Evolutionary conservation across 1,140 invertebrate genomes (phyloP).

Genomic region (Apis cerana): DNA sequence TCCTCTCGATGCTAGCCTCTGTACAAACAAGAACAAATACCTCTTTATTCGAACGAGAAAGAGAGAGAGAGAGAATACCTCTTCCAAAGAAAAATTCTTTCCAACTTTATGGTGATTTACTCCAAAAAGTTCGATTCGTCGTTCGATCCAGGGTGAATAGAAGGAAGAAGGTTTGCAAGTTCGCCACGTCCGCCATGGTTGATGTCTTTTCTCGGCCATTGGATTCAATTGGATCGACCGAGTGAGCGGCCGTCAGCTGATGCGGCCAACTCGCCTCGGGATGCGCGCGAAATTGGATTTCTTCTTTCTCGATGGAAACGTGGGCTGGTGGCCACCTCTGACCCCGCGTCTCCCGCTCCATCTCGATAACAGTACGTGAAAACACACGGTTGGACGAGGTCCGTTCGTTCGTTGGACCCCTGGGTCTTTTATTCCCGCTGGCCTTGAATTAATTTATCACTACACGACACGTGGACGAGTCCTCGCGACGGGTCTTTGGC

Average conservation of each 20-base stretch:
- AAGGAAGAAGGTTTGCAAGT: no score
- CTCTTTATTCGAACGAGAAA: neutral
- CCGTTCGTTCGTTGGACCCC: neutral
- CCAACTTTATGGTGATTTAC: neutral
- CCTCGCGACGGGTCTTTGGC: constrained; percentile 9
- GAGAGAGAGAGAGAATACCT: no score
- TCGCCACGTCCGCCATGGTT: neutral
- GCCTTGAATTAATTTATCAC: constrained; percentile 48
- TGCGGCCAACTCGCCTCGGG: neutral
- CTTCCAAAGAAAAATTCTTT: no score
- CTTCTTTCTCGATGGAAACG: neutral
- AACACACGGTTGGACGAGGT: neutral
- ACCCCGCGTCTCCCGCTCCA: no score
- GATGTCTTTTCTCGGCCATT: constrained; percentile 14
- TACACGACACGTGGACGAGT: neutral
- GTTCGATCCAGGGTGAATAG: no score
- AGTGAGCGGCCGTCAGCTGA: constrained; percentile 10
- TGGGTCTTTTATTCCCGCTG: neutral
- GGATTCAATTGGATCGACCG: constrained; percentile 28
- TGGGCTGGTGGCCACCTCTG: neutral
- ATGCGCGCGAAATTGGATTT: constrained; percentile 43
- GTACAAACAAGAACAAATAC: neutral
- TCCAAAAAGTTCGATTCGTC: neutral
- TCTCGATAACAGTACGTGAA: neutral
- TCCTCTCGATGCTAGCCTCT: neutral